Evolutionary conservation across 1,140 invertebrate species (phyloP).

Genomic region (Homalodisca vitripennis): DNA sequence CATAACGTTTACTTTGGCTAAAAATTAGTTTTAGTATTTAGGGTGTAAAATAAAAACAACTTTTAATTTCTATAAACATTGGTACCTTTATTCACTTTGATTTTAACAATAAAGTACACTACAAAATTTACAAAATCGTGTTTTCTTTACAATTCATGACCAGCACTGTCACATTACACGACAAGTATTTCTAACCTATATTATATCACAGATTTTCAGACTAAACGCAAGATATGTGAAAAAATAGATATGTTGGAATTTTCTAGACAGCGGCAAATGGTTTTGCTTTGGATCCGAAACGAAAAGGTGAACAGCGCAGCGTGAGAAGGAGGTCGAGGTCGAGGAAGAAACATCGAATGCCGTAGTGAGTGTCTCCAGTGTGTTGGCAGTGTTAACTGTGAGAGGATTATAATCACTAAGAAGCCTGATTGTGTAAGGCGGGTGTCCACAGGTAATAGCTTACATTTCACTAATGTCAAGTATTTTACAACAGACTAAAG

Average conservation of each 20-base stretch:
- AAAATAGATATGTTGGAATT: slow-evolving; percentile 21
- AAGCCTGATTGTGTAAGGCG: not conserved
- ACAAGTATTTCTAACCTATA: slow-evolving; percentile 23
- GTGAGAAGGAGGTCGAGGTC: not conserved
- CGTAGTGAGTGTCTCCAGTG: not conserved
- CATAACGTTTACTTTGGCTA: no score
- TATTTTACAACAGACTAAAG: slow-evolving; percentile 20
- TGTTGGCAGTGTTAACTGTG: slow-evolving; percentile 7
- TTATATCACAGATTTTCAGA: slow-evolving; percentile 27
- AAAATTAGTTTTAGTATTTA: no score
- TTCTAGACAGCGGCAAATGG: not conserved
- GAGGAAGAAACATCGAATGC: slow-evolving; percentile 2
- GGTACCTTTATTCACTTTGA: slow-evolving; percentile 26
- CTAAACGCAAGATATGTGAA: slow-evolving; percentile 27
- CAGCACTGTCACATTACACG: slow-evolving; percentile 18
- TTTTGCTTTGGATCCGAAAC: not conserved
- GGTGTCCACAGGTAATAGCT: not conserved
- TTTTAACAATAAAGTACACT: slow-evolving; percentile 25
- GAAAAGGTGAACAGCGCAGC: not conserved
- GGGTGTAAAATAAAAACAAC: no score
- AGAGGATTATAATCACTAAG: not conserved
- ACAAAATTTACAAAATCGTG: slow-evolving; percentile 27
- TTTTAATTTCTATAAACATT: slow-evolving; percentile 22
- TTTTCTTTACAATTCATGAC: slow-evolving; percentile 20
- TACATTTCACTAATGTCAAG: not conserved